phyloP scores from a whole-genome alignment of 2,113 vertebrate genomes.

The Dascyllus trimaculatus region DNA sequence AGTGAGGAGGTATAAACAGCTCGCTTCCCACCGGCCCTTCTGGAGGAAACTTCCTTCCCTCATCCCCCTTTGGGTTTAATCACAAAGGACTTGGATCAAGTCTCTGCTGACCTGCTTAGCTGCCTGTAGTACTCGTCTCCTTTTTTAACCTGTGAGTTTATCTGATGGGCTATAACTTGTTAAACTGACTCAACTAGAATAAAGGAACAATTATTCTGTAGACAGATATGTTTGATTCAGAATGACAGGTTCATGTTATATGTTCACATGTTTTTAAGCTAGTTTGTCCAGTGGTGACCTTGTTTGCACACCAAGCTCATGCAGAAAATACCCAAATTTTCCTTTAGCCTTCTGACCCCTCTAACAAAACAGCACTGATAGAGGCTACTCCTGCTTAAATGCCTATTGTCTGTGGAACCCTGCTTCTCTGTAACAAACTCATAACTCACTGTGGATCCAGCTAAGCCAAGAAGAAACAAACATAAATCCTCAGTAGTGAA shows the following conservation, averaged over 20 bases:
- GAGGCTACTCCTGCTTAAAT: neutral
- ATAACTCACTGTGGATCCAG: slow-evolving; percentile 1
- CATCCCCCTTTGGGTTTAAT: slow-evolving; percentile 14
- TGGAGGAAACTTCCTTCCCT: slow-evolving; percentile 38
- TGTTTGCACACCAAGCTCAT: neutral
- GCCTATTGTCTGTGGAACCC: neutral
- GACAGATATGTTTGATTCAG: too few relatives aligned
- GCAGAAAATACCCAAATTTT: too few relatives aligned
- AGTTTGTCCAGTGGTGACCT: neutral
- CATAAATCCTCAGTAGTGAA: neutral
- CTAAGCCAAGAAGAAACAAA: neutral
- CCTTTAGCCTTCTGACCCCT: too few relatives aligned
- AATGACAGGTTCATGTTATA: neutral
- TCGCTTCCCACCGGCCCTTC: slow-evolving; percentile 10
- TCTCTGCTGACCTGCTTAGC: slow-evolving; percentile 15
- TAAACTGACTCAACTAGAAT: neutral
- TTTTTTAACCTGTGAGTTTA: neutral
- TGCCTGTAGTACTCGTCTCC: neutral
- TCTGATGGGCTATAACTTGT: neutral
- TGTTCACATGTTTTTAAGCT: neutral
- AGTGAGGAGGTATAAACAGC: slow-evolving; percentile 28
- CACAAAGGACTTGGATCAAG: neutral
- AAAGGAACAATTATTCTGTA: neutral
- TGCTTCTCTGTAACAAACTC: neutral
- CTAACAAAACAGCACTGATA: too few relatives aligned